Evolutionary conservation across 1,140 invertebrate species (phyloP).

Genomic region (Colletes gigas): DNA sequence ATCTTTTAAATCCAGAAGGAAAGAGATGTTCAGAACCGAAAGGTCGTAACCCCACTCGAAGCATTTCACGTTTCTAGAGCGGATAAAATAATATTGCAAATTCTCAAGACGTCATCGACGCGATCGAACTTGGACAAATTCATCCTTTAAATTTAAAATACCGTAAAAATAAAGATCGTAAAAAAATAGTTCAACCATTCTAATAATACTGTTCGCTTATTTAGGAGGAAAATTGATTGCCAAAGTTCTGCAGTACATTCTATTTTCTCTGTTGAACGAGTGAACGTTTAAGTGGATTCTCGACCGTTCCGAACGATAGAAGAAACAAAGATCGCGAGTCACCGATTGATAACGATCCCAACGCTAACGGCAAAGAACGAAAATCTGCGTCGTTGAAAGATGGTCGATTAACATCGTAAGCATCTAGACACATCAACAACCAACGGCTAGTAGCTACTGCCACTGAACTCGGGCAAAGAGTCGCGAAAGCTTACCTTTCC

Average conservation of each 20-base stretch:
- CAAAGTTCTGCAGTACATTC: not conserved
- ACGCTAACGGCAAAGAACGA: slow-evolving; percentile 10
- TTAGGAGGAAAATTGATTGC: no score
- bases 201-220: no score
- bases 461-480: slow-evolving; percentile 19
- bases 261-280: not conserved
- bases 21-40: not conserved
- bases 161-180: no score
- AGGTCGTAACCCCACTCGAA: not conserved
- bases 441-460: slow-evolving; percentile 70
- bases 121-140: no score
- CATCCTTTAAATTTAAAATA: no score
- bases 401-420: slow-evolving; percentile 65
- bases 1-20: not conserved
- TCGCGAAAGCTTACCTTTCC: slow-evolving; percentile 77
- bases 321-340: not conserved
- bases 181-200: no score
- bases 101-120: not conserved
- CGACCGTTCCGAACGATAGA: not conserved
- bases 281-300: not conserved
- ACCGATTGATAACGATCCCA: not conserved
- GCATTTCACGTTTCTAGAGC: not conserved
- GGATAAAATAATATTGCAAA: slow-evolving; percentile 7
- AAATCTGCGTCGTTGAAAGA: slow-evolving; percentile 1
- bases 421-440: slow-evolving; percentile 75